These are phyloP conservation scores for Lordiphosa fenestrarum DNA, from an alignment of 2,888 invertebrate species.

Conservation along the genomic window DNA sequence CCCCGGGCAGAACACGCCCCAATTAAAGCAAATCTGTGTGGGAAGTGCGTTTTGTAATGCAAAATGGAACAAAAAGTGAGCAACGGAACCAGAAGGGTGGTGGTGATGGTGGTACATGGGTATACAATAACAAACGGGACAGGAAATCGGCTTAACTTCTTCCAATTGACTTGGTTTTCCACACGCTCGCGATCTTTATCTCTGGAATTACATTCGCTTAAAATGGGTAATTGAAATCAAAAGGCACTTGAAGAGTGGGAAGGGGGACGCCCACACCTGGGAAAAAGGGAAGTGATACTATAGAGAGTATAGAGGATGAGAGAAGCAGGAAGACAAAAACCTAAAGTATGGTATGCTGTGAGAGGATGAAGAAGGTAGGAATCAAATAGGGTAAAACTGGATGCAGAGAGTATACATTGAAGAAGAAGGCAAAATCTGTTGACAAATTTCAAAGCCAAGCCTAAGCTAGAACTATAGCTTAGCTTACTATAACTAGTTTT, in stretches of 20 bases:
- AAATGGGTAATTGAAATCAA: constrained; percentile 59
- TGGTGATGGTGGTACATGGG: neutral
- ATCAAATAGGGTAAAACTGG: no score
- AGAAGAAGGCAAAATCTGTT: no score
- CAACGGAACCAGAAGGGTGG: constrained; percentile 34
- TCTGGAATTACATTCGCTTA: constrained; percentile 51
- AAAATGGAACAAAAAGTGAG: constrained; percentile 5
- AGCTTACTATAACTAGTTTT: no score
- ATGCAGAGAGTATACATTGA: no score
- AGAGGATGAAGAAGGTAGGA: no score
- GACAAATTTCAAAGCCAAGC: no score
- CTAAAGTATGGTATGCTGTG: no score
- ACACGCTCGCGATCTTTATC: constrained; percentile 44
- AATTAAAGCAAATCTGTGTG: constrained; percentile 72
- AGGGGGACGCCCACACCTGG: no score
- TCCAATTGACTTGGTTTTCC: constrained; percentile 60
- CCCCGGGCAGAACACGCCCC: constrained; percentile 49
- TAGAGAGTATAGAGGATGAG: no score
- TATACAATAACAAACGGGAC: constrained; percentile 21
- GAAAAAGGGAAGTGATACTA: no score
- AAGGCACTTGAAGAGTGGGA: constrained; percentile 1
- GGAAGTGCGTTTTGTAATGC: constrained; percentile 55
- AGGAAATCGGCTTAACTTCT: constrained; percentile 69
- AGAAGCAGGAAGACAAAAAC: no score
- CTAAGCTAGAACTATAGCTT: no score